Conservation (phyloP, 2,113 vertebrate species). For the Hydrochoerus hydrochaeris region DNA sequence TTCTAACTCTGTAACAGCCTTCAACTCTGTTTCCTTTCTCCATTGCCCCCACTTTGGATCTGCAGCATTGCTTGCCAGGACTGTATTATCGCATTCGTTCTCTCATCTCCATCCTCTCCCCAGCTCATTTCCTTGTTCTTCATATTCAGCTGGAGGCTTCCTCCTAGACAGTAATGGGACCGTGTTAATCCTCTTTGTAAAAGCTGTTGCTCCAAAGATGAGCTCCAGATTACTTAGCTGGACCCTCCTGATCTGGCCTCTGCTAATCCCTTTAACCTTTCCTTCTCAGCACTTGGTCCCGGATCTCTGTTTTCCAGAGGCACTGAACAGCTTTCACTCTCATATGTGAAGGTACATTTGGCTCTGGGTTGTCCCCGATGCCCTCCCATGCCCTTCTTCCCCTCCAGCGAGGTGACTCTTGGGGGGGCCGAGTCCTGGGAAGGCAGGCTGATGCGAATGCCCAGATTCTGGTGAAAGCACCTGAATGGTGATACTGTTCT, state of each 20-base stretch:
- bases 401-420: not conserved
- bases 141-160: not conserved
- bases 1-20: not conserved
- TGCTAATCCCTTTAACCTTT: slow-evolving; percentile 5
- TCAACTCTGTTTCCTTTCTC: not conserved
- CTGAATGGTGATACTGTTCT: not conserved
- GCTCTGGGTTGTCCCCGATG: not conserved
- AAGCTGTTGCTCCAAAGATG: not conserved
- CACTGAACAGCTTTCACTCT: not conserved
- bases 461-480: not conserved
- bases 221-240: not conserved
- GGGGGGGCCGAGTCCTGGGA: not conserved
- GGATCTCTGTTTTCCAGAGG: not conserved
- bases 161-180: not conserved
- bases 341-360: not conserved
- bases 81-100: not conserved
- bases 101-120: not conserved
- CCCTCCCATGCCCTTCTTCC: not conserved
- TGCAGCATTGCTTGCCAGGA: not conserved
- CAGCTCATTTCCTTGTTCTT: not conserved
- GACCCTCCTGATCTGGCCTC: not conserved
- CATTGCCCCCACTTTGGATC: not conserved
- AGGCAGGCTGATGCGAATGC: not conserved
- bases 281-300: not conserved
- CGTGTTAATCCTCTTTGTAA: slow-evolving; percentile 37